Conservation (phyloP, 2,797 vertebrate genomes). For the Crenuchus spilurus region DNA sequence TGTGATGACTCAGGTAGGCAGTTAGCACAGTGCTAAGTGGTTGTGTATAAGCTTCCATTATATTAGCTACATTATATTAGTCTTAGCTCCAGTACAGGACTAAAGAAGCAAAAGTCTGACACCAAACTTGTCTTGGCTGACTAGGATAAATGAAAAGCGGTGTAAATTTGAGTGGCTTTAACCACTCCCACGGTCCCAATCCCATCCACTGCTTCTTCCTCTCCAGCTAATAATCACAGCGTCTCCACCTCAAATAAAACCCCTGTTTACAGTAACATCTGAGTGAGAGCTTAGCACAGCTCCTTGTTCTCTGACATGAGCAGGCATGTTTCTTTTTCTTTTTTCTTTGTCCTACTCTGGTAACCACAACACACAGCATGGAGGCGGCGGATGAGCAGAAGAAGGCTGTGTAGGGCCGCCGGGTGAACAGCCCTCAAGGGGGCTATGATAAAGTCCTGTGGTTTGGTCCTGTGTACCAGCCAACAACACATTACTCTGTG, state of each 20-base stretch:
- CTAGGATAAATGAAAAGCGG: too few species aligned
- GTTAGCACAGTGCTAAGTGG: too few species aligned
- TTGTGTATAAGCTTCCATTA: too few species aligned
- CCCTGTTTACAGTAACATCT: conserved; percentile 40
- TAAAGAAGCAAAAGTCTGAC: too few species aligned
- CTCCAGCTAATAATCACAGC: conserved; percentile 27
- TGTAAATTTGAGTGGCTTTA: not conserved
- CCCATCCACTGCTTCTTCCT: not conserved
- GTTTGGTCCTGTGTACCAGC: conserved; percentile 40
- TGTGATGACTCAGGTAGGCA: too few species aligned
- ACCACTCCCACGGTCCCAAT: conserved; percentile 12
- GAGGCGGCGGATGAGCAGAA: conserved; percentile 44
- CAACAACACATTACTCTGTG: conserved; percentile 11
- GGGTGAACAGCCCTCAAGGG: conserved; percentile 43
- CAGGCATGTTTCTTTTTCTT: conserved; percentile 39
- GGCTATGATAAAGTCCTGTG: conserved; percentile 40
- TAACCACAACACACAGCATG: conserved; percentile 57
- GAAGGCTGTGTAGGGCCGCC: conserved; percentile 39
- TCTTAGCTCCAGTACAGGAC: too few species aligned
- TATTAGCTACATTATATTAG: too few species aligned
- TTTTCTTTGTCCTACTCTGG: conserved; percentile 9
- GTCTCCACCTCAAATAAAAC: conserved; percentile 35
- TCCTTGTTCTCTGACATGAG: conserved; percentile 42
- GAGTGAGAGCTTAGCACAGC: conserved; percentile 10
- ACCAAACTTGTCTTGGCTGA: not conserved